phyloP scores from a whole-genome alignment of 2,888 invertebrate species.

The Tinea pellionella region DNA sequence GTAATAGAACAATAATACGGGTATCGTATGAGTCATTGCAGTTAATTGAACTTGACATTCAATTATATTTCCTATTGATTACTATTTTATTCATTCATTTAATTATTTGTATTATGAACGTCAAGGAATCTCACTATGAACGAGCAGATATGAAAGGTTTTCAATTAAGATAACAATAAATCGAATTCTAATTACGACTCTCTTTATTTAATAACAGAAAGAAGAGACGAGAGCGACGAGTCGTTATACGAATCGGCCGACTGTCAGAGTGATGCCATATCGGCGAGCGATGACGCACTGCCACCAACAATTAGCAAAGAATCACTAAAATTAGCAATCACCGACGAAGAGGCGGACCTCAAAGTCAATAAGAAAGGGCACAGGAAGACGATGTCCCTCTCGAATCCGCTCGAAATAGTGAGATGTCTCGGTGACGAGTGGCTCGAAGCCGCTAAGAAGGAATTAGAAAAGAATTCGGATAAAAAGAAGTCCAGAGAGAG shows the following conservation, averaged over 20 bases:
- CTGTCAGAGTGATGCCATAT: constrained; percentile 56
- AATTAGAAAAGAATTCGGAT: constrained; percentile 46
- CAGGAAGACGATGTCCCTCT: constrained; percentile 61
- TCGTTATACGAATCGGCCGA: constrained; percentile 62
- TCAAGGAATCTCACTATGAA: neutral
- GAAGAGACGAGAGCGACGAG: constrained; percentile 62
- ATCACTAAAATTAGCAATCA: constrained; percentile 55
- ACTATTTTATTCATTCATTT: neutral
- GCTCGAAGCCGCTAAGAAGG: constrained; percentile 50
- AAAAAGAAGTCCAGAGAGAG: constrained; percentile 61
- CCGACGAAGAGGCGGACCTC: constrained; percentile 55
- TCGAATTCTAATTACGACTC: no score
- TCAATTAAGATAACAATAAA: no score
- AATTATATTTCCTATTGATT: neutral
- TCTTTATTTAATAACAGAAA: constrained; percentile 32
- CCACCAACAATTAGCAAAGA: constrained; percentile 60
- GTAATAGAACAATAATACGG: neutral
- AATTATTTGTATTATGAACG: neutral
- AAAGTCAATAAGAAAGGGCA: constrained; percentile 47
- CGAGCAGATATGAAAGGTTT: no score
- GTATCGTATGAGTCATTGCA: constrained; percentile 2
- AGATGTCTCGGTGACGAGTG: constrained; percentile 59
- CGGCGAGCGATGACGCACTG: constrained; percentile 54
- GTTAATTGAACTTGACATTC: constrained; percentile 5
- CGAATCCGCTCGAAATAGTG: constrained; percentile 60